phyloP scores from a whole-genome alignment of 2,113 vertebrate species.

The Callaeas wilsoni region DNA sequence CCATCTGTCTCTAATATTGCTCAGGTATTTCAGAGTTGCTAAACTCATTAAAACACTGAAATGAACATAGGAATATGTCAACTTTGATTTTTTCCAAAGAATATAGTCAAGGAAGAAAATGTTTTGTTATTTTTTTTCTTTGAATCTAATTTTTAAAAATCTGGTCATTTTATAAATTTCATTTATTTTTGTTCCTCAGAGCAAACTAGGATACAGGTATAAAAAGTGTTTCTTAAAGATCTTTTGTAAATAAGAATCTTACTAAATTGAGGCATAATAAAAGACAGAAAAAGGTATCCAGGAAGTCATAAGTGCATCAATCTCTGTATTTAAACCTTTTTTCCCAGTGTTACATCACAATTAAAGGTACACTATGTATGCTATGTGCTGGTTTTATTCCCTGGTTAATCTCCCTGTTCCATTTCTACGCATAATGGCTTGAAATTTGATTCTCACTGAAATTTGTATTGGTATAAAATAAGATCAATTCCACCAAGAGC shows the following conservation, averaged over 20 bases:
- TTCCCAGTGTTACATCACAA: neutral
- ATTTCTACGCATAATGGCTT: neutral
- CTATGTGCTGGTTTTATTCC: neutral
- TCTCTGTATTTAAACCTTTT: neutral
- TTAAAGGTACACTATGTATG: neutral
- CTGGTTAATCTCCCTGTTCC: neutral
- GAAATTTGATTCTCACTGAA: neutral
- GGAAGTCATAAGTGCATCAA: neutral
- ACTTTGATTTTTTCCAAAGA: neutral
- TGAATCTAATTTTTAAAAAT: neutral
- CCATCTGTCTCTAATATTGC: neutral
- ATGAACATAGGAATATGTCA: neutral
- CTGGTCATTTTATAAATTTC: neutral
- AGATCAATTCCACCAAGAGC: neutral
- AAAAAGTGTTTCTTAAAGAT: neutral
- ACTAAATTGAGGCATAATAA: neutral
- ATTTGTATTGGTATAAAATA: neutral
- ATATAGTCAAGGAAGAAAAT: neutral
- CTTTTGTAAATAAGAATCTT: neutral
- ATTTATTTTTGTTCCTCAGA: neutral
- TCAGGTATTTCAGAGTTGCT: neutral
- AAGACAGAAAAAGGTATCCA: neutral
- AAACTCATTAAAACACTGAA: neutral
- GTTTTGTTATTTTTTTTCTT: neutral
- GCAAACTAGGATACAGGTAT: neutral